Evolutionary conservation across 92 coral and sea anemone genomes (phyloP), one percentile per base, ranked within the genome.

Genomic region (Porites cylindrica): DNA sequence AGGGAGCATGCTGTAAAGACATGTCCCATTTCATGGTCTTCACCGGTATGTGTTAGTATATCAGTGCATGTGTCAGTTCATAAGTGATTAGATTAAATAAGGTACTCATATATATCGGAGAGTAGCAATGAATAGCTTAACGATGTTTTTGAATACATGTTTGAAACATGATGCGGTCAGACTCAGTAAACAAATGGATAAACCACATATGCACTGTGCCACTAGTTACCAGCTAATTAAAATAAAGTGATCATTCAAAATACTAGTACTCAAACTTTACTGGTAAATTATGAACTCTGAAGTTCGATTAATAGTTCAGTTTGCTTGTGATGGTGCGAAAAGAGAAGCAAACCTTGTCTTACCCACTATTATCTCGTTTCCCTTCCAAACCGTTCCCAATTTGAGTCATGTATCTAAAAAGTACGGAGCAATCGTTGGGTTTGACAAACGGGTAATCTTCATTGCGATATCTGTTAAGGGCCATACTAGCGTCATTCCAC

Each of bases 401-500:
- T 70, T 82, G 29, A 26, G 86, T 82, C 86, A 70, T 8, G 78
- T 32, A 82, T 82, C 86, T 82, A 70, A 11, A 70, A 70, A 70
- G 75, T 17, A 70, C 19, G 61, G 65, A 23, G 83, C 64, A 80
- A 51, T 65, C 52, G n/a, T 21, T n/a, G 64, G 67, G 19, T 72
- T 11, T 80, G 75, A 80, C 79, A 66, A 89, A 89, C 59, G 93
- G 93, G 74, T 80, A 80, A 56, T 81, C 91, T 0, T 75, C 88
- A 23, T 82, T 90, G 14, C 87, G 82, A 63, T 85, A 88, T 76
- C 84, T 90, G 76, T 90, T 90, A 43, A 97, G 85, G 6, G 91
- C 88, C 5, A 89, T 83, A 20, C 93, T 89, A 3, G 92, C 85
- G 14, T 88, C 91, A 13, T 97, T 91, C 93, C 92, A 95, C 24